Base-by-base conservation (phyloP, 2,888 invertebrate species). In the Lepidocyrtoides sp. region DNA sequence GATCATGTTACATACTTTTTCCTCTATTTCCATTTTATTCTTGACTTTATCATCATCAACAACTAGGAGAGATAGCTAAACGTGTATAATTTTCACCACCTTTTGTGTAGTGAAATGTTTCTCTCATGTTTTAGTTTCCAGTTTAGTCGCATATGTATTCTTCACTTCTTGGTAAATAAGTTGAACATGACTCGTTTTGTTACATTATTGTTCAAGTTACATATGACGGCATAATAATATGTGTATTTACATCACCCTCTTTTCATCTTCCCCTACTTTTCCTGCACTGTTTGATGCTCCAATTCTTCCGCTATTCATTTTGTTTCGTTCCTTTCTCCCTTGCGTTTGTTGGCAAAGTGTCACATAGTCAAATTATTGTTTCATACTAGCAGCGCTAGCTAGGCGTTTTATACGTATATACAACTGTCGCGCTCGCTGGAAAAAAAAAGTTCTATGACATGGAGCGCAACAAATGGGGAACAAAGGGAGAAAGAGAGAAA, bases 301-400 rank as follows among this genome's bases (percentile, higher is more conserved):
- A 75, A 60, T 75, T 82, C 89, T 83, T 89, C 36, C 84, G 17
- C 51, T 82, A 72, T 51, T 84, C 57, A 82, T 75, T 84, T 51
- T 51, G n/a, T 48, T 63, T 63, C 57, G 29, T 63, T 75, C 75
- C 32, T 32, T 36, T 26, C 17, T 26, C 36, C 66, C 17, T 60
- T 63, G 44, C 29, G 41, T 72, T 75, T 54, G 36, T 36, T 54
- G 17, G 26, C 3, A 14, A 32, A 54, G 72, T 72, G 41, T 75
- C 69, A 54, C 36, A 57, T 32, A 41, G 66, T 36, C 75, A 72
- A 17, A 12, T 44, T 63, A 48, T 63, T 29, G 36, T 32, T 14
- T 79, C 63, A 44, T 20, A 17, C 69, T 69, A 60, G 41, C 41
- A 7, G 41, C 41, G 41, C 41, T 4, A 41, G 41, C 10, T 4